Percentiles rank a stretch among this genome's conserved stretches.
phyloP scores from a whole-genome alignment of 2,113 vertebrate species.

The Alligator sinensis region DNA sequence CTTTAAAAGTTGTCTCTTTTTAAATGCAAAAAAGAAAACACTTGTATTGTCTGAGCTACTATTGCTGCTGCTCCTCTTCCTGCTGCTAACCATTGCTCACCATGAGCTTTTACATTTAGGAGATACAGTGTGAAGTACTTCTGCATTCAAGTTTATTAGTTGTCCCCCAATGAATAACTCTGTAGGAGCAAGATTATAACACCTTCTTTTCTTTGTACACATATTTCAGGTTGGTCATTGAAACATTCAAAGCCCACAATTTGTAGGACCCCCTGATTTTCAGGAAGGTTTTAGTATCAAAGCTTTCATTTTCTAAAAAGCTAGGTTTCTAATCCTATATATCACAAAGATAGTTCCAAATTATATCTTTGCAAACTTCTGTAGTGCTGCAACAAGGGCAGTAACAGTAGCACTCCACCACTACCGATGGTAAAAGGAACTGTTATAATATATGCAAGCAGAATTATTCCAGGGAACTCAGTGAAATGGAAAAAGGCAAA shows the following conservation, averaged over 20 bases:
- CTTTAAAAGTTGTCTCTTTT: background rate
- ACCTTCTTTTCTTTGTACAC: background rate
- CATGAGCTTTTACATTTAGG: background rate
- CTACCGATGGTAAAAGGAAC: background rate
- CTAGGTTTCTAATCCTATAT: background rate
- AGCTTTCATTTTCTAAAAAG: background rate
- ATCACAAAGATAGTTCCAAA: background rate
- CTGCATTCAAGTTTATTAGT: background rate
- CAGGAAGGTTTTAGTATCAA: background rate
- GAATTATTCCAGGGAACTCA: background rate
- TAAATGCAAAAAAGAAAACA: accelerated
- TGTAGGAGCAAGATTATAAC: background rate
- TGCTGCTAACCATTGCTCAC: background rate
- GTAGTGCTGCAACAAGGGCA: accelerated
- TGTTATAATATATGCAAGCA: background rate
- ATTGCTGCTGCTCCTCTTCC: background rate
- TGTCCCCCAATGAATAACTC: background rate
- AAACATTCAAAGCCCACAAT: background rate
- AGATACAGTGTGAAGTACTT: background rate
- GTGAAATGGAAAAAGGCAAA: background rate
- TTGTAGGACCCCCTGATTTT: background rate
- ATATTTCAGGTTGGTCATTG: background rate
- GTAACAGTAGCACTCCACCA: background rate
- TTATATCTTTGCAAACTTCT: background rate
- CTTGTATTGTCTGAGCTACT: background rate